Base-by-base conservation (phyloP, 92 coral and sea anemone genomes). In the Parazoanthus atlanticus region DNA sequence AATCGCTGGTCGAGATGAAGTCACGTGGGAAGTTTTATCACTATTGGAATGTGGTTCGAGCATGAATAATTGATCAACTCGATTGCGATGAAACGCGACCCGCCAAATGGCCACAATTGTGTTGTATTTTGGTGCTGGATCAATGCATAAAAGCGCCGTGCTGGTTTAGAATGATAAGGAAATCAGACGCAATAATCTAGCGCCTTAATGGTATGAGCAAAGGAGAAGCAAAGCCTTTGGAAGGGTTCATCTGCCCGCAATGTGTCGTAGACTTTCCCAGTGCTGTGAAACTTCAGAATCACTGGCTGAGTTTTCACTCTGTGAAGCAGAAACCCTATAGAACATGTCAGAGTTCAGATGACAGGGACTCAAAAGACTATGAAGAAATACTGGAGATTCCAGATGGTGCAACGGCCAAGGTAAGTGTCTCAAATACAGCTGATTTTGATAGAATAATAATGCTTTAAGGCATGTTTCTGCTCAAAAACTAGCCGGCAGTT, bases 161-260 rank as follows among this genome's bases (percentile, higher is more conserved):
- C 82, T 71, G 78, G 49, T 28, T 84, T 31, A 26, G 43, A 30
- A 84, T 84, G 87, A 69, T 28, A 70, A 83, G 66, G n/a, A 69
- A 83, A 41, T 3, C 75, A 70, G 19, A 69, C 9, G 17, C 84
- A 81, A 76, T 89, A 83, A 30, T 65, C 41, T 90, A 89, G 91
- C 71, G 80, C 80, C 86, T 93, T 84, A 66, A 95, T 95, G 98
- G 98, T 76, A 95, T 95, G 98, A 95, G 81, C 93, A 91, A 86
- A 88, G 95, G 79, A 34, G 89, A 76, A 29, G 88, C 80, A 73
- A 74, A 92, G 88, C 91, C 93, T 36, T 86, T 93, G 25, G 99
- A 96, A 94, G 99, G 99, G 86, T 96, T 96, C 66, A 96, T 96
- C 69, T 96, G 99, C 94, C 99, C 99, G 21, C 93, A 91, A 72